Conservation (phyloP, 1,140 invertebrate genomes). For the Papilio helenus region DNA sequence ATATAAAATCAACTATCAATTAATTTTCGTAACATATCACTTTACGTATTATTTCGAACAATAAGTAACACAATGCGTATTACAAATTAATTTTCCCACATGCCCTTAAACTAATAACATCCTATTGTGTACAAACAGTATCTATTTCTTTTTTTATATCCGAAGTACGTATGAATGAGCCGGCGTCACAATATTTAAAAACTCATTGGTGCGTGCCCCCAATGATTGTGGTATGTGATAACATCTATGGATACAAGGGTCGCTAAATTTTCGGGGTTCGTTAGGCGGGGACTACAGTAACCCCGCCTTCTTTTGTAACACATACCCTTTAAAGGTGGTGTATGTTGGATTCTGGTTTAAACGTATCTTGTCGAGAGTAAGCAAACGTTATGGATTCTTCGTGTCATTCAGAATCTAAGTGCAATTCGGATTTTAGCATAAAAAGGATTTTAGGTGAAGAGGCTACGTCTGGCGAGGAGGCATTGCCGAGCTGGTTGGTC, state of each 20-base stretch:
- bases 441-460: constrained; percentile 81
- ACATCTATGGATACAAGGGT: constrained; percentile 53
- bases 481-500: constrained; percentile 85
- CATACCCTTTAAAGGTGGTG: constrained; percentile 51
- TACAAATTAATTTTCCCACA: constrained; percentile 82
- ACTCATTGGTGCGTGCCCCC: constrained; percentile 63
- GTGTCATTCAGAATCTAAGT: constrained; percentile 62
- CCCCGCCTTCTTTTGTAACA: constrained; percentile 51
- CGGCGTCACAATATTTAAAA: constrained; percentile 74
- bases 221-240: constrained; percentile 67
- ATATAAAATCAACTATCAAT: constrained; percentile 23
- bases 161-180: constrained; percentile 69
- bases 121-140: constrained; percentile 77
- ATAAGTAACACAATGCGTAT: constrained; percentile 60
- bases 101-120: constrained; percentile 80
- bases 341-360: constrained; percentile 38
- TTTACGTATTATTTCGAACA: constrained; percentile 42
- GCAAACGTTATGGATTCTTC: constrained; percentile 60
- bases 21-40: constrained; percentile 30
- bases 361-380: constrained; percentile 40
- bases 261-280: constrained; percentile 45
- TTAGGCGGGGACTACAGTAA: constrained; percentile 54
- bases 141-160: constrained; percentile 59
- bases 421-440: constrained; percentile 82
- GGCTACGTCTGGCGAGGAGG: constrained; percentile 47